Evolutionary conservation across 2,888 invertebrate genomes (phyloP).

Genomic region (Dasypolia templi): DNA sequence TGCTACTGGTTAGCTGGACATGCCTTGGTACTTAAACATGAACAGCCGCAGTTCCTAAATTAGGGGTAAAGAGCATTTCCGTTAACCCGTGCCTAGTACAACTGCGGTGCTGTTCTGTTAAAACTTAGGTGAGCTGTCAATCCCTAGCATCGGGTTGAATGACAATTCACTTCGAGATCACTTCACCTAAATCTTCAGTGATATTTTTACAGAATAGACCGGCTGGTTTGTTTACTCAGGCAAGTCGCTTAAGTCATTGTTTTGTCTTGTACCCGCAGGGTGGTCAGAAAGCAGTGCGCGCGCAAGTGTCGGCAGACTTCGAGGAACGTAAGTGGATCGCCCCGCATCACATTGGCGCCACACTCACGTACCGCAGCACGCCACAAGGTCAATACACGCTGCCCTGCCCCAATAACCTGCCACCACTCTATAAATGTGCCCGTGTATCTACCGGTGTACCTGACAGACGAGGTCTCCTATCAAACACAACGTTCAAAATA

Average conservation of each 20-base stretch:
- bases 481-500: not conserved
- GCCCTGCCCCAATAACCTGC: constrained; percentile 72
- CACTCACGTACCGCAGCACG: constrained; percentile 95
- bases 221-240: not conserved
- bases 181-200: not conserved
- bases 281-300: constrained; percentile 92
- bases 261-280: constrained; percentile 75
- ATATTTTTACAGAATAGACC: not conserved
- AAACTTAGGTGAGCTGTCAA: not conserved
- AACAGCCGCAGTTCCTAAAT: not conserved
- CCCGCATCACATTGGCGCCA: constrained; percentile 94
- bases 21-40: not conserved
- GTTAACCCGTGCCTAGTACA: not conserved
- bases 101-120: not conserved
- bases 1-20: not conserved
- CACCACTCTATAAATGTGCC: constrained; percentile 47
- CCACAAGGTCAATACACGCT: constrained; percentile 92
- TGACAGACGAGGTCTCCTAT: constrained; percentile 35
- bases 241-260: not conserved
- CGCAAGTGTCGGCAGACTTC: constrained; percentile 93
- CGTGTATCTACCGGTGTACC: constrained; percentile 44
- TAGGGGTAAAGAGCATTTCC: not conserved
- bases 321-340: constrained; percentile 94
- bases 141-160: not conserved
- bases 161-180: not conserved